These are phyloP conservation scores for Minunthozetes semirufus DNA, from an alignment of 2,888 invertebrate genomes.

Conservation along the genomic window DNA sequence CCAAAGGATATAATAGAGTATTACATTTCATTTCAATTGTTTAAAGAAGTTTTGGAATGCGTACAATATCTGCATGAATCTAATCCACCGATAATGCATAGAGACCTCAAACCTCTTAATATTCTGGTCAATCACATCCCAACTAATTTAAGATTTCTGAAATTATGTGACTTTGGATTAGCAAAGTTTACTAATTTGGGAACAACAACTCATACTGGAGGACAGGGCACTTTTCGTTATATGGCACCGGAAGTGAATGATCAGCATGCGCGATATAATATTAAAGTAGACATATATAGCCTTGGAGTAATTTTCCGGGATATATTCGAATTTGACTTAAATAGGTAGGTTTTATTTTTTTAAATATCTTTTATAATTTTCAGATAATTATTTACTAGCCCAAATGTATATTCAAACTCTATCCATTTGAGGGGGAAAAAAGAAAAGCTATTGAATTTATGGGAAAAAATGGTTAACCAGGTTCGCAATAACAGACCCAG, in stretches of 20 bases:
- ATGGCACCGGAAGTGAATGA: neutral
- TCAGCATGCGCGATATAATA: no score
- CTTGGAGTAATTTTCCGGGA: neutral
- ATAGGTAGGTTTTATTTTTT: no score
- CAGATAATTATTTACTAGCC: no score
- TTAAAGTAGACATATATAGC: neutral
- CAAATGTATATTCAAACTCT: no score
- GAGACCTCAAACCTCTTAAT: neutral
- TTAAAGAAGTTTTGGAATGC: neutral
- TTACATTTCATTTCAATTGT: neutral
- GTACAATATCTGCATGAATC: neutral
- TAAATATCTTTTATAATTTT: no score
- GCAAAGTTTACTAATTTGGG: neutral
- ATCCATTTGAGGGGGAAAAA: no score
- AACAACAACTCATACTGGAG: neutral
- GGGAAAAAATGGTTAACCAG: no score
- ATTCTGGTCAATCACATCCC: neutral
- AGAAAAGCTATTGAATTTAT: no score
- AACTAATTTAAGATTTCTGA: neutral
- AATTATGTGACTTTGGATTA: neutral
- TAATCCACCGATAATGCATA: neutral
- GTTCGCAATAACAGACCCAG: no score
- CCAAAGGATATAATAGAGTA: neutral
- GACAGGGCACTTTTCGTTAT: neutral
- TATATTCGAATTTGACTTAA: neutral